Percentiles rank a stretch among this genome's conserved stretches.
Evolutionary conservation across 1,140 invertebrate species (phyloP).

Genomic region (Pseudobourletiella spinata): DNA sequence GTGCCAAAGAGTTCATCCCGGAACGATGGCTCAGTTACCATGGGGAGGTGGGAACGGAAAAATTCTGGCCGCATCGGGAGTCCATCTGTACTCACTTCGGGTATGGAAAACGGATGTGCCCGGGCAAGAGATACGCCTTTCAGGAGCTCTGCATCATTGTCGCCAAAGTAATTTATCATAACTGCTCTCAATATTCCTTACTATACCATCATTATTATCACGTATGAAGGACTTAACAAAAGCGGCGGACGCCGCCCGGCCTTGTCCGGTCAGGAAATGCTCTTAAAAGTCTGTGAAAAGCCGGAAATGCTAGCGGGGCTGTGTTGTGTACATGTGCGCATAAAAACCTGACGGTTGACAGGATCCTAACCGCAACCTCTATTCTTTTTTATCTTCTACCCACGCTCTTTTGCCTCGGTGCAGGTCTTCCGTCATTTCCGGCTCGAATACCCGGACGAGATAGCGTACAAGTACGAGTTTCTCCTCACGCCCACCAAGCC

Average conservation of each 20-base stretch:
- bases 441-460: neutral
- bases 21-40: conserved; percentile 67
- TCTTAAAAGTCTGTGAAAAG: too few relatives aligned
- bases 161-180: conserved; percentile 52
- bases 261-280: too few relatives aligned
- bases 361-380: too few relatives aligned
- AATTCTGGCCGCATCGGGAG: conserved; percentile 42
- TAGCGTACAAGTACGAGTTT: conserved; percentile 3
- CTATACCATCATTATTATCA: neutral
- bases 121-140: conserved; percentile 71
- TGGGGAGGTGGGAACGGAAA: conserved; percentile 38
- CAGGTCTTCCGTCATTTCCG: conserved; percentile 21
- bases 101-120: conserved; percentile 67
- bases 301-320: too few relatives aligned
- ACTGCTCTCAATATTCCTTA: neutral
- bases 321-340: too few relatives aligned
- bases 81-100: conserved; percentile 79
- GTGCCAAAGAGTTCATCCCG: conserved; percentile 63
- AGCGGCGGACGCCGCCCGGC: too few relatives aligned
- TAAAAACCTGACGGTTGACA: too few relatives aligned
- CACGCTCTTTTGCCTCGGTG: neutral
- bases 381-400: neutral
- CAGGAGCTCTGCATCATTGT: conserved; percentile 63
- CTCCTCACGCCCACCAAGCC: neutral
- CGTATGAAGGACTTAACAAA: too few relatives aligned